Conservation (phyloP, 2,888 invertebrate species). For the Amblyjoppa proteus region DNA sequence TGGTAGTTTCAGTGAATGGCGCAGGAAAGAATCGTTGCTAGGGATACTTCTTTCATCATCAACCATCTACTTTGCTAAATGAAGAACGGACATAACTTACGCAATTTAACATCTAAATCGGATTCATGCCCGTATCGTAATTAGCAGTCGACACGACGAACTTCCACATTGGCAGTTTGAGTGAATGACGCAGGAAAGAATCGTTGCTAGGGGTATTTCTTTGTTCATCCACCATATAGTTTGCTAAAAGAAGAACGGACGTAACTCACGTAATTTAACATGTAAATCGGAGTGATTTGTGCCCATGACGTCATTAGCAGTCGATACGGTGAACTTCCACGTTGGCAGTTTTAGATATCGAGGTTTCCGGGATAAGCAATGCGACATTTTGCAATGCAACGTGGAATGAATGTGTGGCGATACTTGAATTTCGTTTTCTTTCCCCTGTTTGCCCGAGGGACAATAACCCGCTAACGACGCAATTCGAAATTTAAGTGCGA, state of each 20-base stretch:
- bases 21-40: background rate
- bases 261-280: background rate
- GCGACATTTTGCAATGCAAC: background rate
- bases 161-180: too few species aligned
- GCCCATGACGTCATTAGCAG: background rate
- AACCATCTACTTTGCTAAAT: background rate
- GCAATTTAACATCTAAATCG: background rate
- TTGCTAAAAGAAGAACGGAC: background rate
- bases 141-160: too few species aligned
- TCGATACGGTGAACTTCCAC: background rate
- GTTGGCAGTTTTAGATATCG: background rate
- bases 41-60: background rate
- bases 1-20: too few species aligned
- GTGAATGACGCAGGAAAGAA: background rate
- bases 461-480: background rate
- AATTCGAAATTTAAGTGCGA: slow-evolving; percentile 18
- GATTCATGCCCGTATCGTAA: background rate
- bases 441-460: background rate
- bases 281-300: background rate
- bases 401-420: background rate
- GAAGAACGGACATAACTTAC: background rate
- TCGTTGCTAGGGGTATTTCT: background rate
- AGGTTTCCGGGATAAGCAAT: background rate
- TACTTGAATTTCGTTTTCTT: background rate
- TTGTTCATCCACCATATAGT: background rate